phyloP scores from a whole-genome alignment of 2,113 vertebrate species.

The Plecotus auritus region DNA sequence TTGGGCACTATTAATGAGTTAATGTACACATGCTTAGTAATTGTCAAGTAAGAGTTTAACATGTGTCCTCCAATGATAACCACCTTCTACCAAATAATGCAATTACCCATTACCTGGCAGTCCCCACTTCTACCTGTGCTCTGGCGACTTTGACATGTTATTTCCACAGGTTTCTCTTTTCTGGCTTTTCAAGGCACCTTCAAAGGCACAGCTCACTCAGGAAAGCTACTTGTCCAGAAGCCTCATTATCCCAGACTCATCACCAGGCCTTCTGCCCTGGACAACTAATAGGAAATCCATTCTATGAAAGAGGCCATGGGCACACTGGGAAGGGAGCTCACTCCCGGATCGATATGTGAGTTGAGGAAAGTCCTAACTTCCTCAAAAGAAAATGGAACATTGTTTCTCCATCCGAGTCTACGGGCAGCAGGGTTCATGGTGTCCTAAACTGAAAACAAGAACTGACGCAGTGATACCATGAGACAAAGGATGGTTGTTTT shows the following conservation, averaged over 20 bases:
- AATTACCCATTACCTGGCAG: background rate
- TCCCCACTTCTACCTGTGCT: background rate
- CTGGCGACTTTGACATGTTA: background rate
- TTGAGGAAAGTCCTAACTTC: background rate
- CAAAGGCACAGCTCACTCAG: background rate
- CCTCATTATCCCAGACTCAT: background rate
- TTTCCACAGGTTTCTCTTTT: background rate
- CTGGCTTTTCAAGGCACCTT: background rate
- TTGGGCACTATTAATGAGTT: background rate
- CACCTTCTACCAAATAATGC: background rate
- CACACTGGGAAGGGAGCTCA: accelerated
- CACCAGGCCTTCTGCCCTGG: too few species aligned
- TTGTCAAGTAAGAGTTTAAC: background rate
- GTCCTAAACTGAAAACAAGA: background rate
- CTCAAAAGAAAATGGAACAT: background rate
- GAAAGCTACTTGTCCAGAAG: background rate
- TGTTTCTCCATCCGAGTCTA: background rate
- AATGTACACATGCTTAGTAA: background rate
- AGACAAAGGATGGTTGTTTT: background rate
- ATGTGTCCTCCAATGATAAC: background rate
- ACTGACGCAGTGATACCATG: background rate
- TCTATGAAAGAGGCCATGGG: background rate
- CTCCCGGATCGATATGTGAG: background rate
- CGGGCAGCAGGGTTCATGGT: background rate
- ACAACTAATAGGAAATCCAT: background rate